Evolutionary conservation across 2,113 vertebrate genomes (phyloP).

Genomic region (Periophthalmodon schlosseri): DNA sequence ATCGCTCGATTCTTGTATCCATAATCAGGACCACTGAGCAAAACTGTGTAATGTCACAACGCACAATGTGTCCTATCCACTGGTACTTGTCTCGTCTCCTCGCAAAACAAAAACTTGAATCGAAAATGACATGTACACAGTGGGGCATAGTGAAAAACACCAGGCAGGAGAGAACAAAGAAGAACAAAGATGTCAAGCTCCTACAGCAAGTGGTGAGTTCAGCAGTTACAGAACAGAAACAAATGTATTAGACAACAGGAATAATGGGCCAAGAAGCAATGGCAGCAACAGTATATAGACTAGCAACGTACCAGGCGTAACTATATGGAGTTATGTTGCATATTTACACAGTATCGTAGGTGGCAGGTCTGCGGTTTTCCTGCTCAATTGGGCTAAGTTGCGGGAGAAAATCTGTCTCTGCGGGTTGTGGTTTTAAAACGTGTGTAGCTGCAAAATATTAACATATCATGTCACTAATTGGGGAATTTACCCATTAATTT

Average conservation of each 20-base stretch:
- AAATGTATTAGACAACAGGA: not conserved
- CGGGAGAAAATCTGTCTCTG: too few relatives aligned
- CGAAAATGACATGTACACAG: constrained; percentile 45
- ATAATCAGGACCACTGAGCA: constrained; percentile 31
- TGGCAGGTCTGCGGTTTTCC: too few relatives aligned
- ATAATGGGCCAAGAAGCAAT: not conserved
- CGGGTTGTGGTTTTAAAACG: too few relatives aligned
- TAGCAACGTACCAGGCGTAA: not conserved
- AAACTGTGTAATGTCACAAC: constrained; percentile 29
- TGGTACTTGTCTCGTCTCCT: constrained; percentile 8
- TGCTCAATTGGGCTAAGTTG: too few relatives aligned
- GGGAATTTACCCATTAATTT: too few relatives aligned
- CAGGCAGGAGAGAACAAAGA: constrained; percentile 20
- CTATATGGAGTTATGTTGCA: not conserved
- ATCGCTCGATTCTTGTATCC: constrained; percentile 14
- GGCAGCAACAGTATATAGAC: not conserved
- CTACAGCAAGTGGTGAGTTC: constrained; percentile 14
- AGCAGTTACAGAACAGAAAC: not conserved
- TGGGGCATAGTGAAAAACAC: constrained; percentile 37
- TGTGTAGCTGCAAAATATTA: too few relatives aligned
- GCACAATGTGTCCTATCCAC: constrained; percentile 17
- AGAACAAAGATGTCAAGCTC: constrained; percentile 20
- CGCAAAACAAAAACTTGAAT: constrained; percentile 30
- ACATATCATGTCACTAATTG: too few relatives aligned
- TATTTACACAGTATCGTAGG: too few relatives aligned